Conservation (phyloP, 2,888 invertebrate genomes). For the Caenorhabditis panamensis region DNA sequence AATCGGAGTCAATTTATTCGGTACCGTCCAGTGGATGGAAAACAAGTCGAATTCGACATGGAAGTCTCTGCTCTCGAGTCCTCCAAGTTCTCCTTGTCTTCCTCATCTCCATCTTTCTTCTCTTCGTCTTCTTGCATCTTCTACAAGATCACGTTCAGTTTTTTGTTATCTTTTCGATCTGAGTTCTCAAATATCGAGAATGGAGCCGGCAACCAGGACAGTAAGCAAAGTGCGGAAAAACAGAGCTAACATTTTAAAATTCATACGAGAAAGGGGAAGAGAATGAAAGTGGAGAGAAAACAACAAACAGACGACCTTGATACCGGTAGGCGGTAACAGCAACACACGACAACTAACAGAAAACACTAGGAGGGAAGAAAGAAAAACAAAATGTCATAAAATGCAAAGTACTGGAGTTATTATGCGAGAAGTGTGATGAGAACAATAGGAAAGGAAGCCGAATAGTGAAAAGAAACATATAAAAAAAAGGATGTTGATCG, state of each 20-base stretch:
- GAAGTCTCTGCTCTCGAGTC: conserved; percentile 50
- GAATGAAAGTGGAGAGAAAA: conserved; percentile 9
- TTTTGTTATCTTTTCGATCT: neutral
- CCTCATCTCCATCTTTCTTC: conserved; percentile 10
- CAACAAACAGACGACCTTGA: conserved; percentile 32
- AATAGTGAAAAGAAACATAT: neutral
- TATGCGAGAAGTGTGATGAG: conserved; percentile 21
- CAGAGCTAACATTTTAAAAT: conserved; percentile 43
- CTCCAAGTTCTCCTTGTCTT: conserved; percentile 55
- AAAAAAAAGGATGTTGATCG: conserved; percentile 1
- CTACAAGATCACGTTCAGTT: neutral
- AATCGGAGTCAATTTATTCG: neutral
- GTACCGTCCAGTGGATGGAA: conserved; percentile 26
- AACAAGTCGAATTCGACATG: conserved; percentile 43
- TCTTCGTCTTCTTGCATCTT: conserved; percentile 39
- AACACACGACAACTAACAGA: conserved; percentile 30
- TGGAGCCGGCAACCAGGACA: conserved; percentile 10
- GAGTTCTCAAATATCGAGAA: neutral
- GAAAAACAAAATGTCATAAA: conserved; percentile 10
- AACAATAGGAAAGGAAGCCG: conserved; percentile 3
- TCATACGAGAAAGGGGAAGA: conserved; percentile 20
- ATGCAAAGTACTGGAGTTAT: conserved; percentile 5
- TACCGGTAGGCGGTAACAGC: conserved; percentile 29
- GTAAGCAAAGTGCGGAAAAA: neutral
- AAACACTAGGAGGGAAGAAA: neutral